A percentile compares a stretch with the other conserved stretches of the same genome.
These are phyloP conservation scores for Nothoprocta pentlandii DNA, from an alignment of 2,113 vertebrate genomes.

Conservation along the genomic window DNA sequence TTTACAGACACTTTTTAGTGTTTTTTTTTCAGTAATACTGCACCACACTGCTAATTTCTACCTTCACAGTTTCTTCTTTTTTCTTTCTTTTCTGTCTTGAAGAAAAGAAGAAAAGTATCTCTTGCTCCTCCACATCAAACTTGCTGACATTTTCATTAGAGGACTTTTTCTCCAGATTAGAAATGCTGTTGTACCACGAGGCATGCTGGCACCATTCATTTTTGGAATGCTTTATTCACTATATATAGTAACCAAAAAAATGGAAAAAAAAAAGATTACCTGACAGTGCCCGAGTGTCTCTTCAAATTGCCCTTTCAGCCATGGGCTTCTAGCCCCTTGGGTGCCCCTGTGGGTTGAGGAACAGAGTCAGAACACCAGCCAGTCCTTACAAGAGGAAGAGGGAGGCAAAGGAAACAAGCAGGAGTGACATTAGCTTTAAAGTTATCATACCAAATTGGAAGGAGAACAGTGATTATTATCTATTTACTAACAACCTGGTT, in stretches of 20 bases:
- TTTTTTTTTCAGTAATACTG: neutral
- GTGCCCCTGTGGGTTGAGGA: neutral
- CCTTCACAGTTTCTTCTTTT: neutral
- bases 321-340: neutral
- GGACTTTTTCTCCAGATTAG: neutral
- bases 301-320: neutral
- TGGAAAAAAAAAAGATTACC: neutral
- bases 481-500: neutral
- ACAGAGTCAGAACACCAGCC: neutral
- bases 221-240: neutral
- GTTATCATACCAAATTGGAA: neutral
- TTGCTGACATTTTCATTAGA: neutral
- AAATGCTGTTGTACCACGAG: neutral
- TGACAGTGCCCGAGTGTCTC: neutral
- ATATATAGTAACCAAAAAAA: neutral
- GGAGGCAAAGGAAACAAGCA: fast-evolving
- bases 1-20: neutral
- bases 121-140: neutral
- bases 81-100: neutral
- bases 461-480: neutral
- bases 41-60: neutral
- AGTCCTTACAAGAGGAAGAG: neutral
- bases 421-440: neutral
- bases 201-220: slow-evolving; percentile 28
- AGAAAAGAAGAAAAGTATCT: neutral